These are phyloP conservation scores for Octopus sinensis DNA, from an alignment of 1,140 invertebrate genomes.

Conservation along the genomic window DNA sequence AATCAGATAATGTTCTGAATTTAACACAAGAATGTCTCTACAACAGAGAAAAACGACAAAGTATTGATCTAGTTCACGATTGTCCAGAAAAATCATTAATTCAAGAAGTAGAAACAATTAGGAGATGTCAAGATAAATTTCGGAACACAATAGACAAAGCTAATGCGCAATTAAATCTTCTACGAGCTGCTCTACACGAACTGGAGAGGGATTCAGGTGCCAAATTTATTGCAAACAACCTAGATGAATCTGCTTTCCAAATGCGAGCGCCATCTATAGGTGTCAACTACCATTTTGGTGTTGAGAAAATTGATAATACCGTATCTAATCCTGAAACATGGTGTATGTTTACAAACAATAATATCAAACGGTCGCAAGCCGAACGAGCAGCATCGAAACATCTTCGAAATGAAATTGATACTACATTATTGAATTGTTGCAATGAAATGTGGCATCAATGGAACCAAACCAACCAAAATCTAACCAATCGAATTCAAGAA, in stretches of 20 bases:
- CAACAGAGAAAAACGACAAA: slow-evolving; percentile 80
- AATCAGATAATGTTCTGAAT: slow-evolving; percentile 85
- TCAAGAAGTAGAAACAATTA: slow-evolving; percentile 77
- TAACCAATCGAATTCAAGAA: slow-evolving; percentile 55
- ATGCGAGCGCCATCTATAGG: slow-evolving; percentile 82
- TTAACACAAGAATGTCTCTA: slow-evolving; percentile 91
- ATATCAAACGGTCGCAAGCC: slow-evolving; percentile 78
- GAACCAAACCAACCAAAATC: slow-evolving; percentile 64
- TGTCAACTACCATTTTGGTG: slow-evolving; percentile 85
- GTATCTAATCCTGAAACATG: slow-evolving; percentile 80
- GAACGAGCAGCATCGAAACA: slow-evolving; percentile 80
- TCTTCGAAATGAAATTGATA: slow-evolving; percentile 74
- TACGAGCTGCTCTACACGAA: slow-evolving; percentile 69
- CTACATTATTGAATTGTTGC: slow-evolving; percentile 75
- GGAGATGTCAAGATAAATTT: slow-evolving; percentile 74
- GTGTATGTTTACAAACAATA: slow-evolving; percentile 81
- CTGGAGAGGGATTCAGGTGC: slow-evolving; percentile 83
- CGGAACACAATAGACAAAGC: slow-evolving; percentile 71
- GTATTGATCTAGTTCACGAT: slow-evolving; percentile 78
- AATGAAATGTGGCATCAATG: slow-evolving; percentile 87
- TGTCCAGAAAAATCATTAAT: slow-evolving; percentile 77
- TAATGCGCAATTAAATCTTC: slow-evolving; percentile 61
- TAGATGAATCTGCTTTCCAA: slow-evolving; percentile 77
- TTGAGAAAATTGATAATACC: slow-evolving; percentile 85
- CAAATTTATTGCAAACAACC: slow-evolving; percentile 82